Evolutionary conservation across 2,113 vertebrate species (phyloP).

Genomic region (Rissa tridactyla): DNA sequence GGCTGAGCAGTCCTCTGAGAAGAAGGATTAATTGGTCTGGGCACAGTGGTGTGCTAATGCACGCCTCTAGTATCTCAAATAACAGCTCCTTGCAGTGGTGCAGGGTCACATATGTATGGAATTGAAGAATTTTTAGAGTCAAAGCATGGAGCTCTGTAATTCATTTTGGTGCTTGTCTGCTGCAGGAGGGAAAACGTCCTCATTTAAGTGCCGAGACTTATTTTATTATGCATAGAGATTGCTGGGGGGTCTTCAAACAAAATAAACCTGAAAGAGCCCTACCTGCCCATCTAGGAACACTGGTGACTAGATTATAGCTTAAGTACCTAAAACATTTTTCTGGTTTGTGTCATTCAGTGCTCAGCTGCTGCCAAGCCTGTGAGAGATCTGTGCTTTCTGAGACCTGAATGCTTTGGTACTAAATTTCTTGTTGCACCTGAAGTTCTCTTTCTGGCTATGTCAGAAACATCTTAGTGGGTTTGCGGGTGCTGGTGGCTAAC

Average conservation of each 20-base stretch:
- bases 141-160: background rate
- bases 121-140: background rate
- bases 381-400: background rate
- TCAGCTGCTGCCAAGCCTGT: background rate
- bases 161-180: background rate
- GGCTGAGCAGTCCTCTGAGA: background rate
- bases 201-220: background rate
- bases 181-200: background rate
- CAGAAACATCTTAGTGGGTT: background rate
- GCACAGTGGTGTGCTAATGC: background rate
- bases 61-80: background rate
- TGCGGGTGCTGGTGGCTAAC: background rate
- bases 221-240: background rate
- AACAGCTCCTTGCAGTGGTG: background rate
- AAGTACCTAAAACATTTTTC: background rate
- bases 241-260: background rate
- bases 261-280: background rate
- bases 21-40: background rate
- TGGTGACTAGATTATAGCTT: background rate
- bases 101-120: background rate
- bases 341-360: background rate
- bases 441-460: background rate
- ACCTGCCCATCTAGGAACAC: background rate
- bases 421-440: background rate
- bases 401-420: background rate